A percentile compares a stretch with the other conserved stretches of the same genome.
These are phyloP conservation scores for Palloptera scutellata DNA, from an alignment of 2,888 invertebrate genomes.

Conservation along the genomic window DNA sequence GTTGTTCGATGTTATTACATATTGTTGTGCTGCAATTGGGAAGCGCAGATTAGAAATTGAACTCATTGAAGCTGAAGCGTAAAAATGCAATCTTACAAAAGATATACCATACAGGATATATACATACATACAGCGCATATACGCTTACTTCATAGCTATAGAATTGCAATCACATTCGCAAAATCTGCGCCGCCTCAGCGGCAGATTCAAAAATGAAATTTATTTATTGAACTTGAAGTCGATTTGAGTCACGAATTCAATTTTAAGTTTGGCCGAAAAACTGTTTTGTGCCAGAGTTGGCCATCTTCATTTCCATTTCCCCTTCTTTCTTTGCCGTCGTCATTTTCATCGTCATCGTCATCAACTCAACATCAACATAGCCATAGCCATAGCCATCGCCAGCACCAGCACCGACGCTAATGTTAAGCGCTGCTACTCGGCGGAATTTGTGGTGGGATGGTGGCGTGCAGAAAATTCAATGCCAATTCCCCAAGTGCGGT, in stretches of 20 bases:
- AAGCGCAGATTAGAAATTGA: slow-evolving; percentile 27
- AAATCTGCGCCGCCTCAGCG: background rate
- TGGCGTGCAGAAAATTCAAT: too few relatives aligned
- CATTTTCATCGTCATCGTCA: too few relatives aligned
- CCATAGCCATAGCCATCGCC: too few relatives aligned
- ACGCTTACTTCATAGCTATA: slow-evolving; percentile 2
- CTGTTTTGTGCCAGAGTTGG: background rate
- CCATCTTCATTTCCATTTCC: background rate
- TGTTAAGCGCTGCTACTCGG: too few relatives aligned
- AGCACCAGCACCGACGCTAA: too few relatives aligned
- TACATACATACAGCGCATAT: background rate
- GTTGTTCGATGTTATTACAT: background rate
- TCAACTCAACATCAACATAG: too few relatives aligned
- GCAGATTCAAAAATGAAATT: slow-evolving; percentile 28
- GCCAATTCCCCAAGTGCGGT: too few relatives aligned
- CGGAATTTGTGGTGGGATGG: too few relatives aligned
- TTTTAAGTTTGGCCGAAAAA: slow-evolving; percentile 22
- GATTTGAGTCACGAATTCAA: slow-evolving; percentile 37
- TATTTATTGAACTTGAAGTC: slow-evolving; percentile 36
- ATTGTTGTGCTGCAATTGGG: background rate
- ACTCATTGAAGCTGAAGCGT: slow-evolving; percentile 28
- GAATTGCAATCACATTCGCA: slow-evolving; percentile 28
- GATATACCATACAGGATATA: slow-evolving; percentile 9
- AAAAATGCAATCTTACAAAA: slow-evolving; percentile 20
- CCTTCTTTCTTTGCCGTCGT: too few relatives aligned